These are phyloP conservation scores for Micrasema longulum DNA, from an alignment of 1,140 invertebrate genomes.

Conservation along the genomic window DNA sequence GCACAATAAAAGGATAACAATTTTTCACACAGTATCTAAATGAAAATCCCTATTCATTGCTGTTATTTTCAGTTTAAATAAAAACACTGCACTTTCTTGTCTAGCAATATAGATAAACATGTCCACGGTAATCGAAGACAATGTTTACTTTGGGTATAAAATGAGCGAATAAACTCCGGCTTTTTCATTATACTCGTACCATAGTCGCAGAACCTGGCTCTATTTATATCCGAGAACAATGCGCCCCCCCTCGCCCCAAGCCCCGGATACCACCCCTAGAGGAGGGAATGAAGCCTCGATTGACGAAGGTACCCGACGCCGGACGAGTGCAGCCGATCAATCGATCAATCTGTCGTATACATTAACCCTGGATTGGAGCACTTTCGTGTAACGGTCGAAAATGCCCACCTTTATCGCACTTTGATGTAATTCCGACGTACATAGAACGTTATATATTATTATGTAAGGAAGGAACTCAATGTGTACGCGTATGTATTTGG, in stretches of 20 bases:
- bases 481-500: no score
- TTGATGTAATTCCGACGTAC: neutral
- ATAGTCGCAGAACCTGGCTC: constrained; percentile 40
- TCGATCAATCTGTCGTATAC: constrained; percentile 39
- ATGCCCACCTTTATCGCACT: constrained; percentile 14
- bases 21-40: no score
- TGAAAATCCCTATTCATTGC: no score
- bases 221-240: constrained; percentile 45
- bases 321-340: constrained; percentile 38
- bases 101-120: no score
- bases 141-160: constrained; percentile 2
- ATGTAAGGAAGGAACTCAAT: no score
- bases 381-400: constrained; percentile 20
- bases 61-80: no score
- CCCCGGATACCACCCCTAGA: neutral
- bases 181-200: constrained; percentile 16
- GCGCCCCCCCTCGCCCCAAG: neutral
- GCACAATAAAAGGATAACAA: no score
- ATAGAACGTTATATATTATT: no score
- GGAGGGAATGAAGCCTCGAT: constrained; percentile 4
- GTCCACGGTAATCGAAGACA: constrained; percentile 3
- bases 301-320: constrained; percentile 21
- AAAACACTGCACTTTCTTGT: no score
- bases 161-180: neutral
- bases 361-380: neutral